phyloP scores from a whole-genome alignment of 1,140 invertebrate species.

The Melipona quadrifasciata region DNA sequence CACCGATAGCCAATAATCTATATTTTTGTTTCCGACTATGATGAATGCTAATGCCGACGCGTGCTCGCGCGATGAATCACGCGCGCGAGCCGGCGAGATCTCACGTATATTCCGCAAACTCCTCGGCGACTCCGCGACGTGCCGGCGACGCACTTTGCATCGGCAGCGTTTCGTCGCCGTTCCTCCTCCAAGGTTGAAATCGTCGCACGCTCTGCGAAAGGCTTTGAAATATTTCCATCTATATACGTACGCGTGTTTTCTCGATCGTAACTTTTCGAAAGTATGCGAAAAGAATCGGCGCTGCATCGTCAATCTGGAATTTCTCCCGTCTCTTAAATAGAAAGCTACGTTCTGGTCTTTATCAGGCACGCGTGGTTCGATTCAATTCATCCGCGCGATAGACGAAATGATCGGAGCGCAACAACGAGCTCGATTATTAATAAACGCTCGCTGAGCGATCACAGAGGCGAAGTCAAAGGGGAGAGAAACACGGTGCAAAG shows the following conservation, averaged over 20 bases:
- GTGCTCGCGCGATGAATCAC: conserved; percentile 55
- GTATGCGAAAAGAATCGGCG: background rate
- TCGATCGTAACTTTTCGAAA: background rate
- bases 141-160: background rate
- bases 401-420: background rate
- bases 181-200: too few species aligned
- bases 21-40: conserved; percentile 46
- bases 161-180: background rate
- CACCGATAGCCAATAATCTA: conserved; percentile 61
- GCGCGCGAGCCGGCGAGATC: conserved; percentile 19
- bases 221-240: background rate
- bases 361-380: background rate
- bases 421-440: background rate
- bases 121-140: background rate
- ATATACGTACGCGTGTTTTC: background rate
- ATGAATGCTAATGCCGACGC: conserved; percentile 30
- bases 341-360: too few species aligned
- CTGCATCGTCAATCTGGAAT: background rate
- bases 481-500: background rate
- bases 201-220: background rate
- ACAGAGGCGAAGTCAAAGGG: background rate
- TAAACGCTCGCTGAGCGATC: background rate
- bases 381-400: background rate
- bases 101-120: background rate
- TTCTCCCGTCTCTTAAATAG: background rate